Conservation (phyloP, 2,797 vertebrate genomes). For the Lutjanus campechanus region DNA sequence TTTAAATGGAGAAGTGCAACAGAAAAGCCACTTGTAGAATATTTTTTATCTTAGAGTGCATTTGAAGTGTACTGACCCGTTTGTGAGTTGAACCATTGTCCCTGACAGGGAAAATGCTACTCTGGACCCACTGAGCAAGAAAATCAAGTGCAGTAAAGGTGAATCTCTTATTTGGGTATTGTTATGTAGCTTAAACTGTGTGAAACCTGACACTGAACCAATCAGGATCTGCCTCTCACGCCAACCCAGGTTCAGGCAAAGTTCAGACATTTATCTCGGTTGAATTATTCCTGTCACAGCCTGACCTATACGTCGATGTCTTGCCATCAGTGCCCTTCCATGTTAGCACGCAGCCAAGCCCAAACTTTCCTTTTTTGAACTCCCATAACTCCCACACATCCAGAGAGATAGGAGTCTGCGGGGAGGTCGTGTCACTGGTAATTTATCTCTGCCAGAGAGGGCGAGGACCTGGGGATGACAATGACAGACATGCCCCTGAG, state of each 20-base stretch:
- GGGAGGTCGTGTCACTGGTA: slow-evolving; percentile 65
- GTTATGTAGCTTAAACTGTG: not conserved
- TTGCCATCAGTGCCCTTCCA: slow-evolving; percentile 25
- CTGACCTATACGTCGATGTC: slow-evolving; percentile 21
- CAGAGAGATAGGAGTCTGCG: slow-evolving; percentile 48
- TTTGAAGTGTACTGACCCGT: not conserved
- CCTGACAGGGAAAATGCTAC: not conserved
- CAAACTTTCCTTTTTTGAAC: slow-evolving; percentile 48
- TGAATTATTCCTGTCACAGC: slow-evolving; percentile 52
- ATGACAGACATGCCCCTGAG: slow-evolving; percentile 56
- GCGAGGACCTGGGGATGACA: slow-evolving; percentile 47
- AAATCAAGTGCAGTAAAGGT: slow-evolving; percentile 1
- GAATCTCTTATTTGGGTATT: not conserved
- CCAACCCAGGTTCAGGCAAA: slow-evolving; percentile 51
- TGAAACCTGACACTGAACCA: not conserved
- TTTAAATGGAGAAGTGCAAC: not conserved
- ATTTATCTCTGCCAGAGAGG: slow-evolving; percentile 64
- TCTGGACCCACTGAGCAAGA: not conserved
- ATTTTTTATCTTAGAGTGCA: slow-evolving; percentile 4
- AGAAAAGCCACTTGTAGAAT: not conserved
- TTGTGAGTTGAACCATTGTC: slow-evolving; percentile 2
- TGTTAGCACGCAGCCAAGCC: slow-evolving; percentile 19
- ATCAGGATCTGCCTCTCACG: slow-evolving; percentile 10
- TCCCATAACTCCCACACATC: slow-evolving; percentile 39
- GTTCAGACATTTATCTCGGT: slow-evolving; percentile 52